These are phyloP conservation scores for Acrocyrtus sp. DNA, from an alignment of 2,888 invertebrate species.

Conservation along the genomic window DNA sequence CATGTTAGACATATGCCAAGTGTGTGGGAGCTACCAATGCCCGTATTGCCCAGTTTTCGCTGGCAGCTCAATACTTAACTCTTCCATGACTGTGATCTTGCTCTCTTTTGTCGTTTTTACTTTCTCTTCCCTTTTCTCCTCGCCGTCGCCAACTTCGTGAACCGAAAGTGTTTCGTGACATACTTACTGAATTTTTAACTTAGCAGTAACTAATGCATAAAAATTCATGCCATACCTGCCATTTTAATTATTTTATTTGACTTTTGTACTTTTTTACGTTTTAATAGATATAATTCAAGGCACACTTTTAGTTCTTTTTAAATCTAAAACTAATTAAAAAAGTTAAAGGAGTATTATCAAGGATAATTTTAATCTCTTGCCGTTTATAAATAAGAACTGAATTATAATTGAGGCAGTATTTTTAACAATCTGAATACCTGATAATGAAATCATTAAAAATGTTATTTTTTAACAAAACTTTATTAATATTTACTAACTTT, in stretches of 20 bases:
- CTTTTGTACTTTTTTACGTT: neutral
- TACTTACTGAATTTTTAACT: neutral
- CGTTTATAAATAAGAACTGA: too few relatives aligned
- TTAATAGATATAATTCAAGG: too few relatives aligned
- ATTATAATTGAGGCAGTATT: constrained; percentile 32
- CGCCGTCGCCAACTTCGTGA: neutral
- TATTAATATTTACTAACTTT: too few relatives aligned
- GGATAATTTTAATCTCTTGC: neutral
- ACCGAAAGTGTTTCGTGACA: neutral
- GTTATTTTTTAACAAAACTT: too few relatives aligned
- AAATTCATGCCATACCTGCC: constrained; percentile 11
- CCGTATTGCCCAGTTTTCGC: constrained; percentile 63
- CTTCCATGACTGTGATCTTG: constrained; percentile 58
- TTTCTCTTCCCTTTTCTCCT: constrained; percentile 28
- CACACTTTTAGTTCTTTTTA: too few relatives aligned
- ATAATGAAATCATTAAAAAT: too few relatives aligned
- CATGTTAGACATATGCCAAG: constrained; percentile 90
- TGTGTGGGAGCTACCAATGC: constrained; percentile 83
- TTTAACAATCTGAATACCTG: constrained; percentile 42
- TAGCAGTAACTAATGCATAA: neutral
- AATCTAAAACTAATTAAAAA: too few relatives aligned
- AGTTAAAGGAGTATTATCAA: too few relatives aligned
- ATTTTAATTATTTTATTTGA: constrained; percentile 1
- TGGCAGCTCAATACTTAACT: constrained; percentile 41
- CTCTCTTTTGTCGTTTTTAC: constrained; percentile 46